phyloP scores from a whole-genome alignment of 2,888 invertebrate genomes.

The Drosophila nigritarsus region DNA sequence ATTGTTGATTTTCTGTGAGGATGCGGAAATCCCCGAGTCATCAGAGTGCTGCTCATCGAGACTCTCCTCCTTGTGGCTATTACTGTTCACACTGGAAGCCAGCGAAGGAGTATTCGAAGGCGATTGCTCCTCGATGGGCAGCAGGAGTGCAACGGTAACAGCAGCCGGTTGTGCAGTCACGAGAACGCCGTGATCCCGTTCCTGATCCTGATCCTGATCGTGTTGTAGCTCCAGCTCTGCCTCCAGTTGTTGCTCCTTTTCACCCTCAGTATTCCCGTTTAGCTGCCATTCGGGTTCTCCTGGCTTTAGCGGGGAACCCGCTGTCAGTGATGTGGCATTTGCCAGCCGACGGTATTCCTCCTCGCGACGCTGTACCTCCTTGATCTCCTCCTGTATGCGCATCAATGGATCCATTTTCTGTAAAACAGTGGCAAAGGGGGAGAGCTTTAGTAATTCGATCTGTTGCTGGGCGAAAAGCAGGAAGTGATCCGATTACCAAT shows the following conservation, averaged over 20 bases:
- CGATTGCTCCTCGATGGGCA: slow-evolving; percentile 76
- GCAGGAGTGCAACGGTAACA: slow-evolving; percentile 45
- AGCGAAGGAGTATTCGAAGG: slow-evolving; percentile 74
- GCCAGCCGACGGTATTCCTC: slow-evolving; percentile 89
- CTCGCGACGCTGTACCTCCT: slow-evolving; percentile 93
- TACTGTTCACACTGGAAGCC: slow-evolving; percentile 81
- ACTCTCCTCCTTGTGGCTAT: slow-evolving; percentile 78
- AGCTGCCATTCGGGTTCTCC: slow-evolving; percentile 38
- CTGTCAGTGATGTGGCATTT: slow-evolving; percentile 64
- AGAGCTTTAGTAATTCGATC: slow-evolving; percentile 19
- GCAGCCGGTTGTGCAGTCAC: slow-evolving; percentile 66
- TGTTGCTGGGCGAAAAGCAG: slow-evolving; percentile 20
- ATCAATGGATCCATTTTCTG: slow-evolving; percentile 90
- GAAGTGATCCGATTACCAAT: slow-evolving; percentile 53
- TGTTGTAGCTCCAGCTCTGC: slow-evolving; percentile 1
- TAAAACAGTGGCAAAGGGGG: slow-evolving; percentile 84
- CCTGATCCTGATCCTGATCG: slow-evolving; percentile 1
- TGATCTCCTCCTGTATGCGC: slow-evolving; percentile 95
- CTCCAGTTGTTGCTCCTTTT: slow-evolving; percentile 35
- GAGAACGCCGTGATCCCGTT: slow-evolving; percentile 47
- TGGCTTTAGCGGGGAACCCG: slow-evolving; percentile 35
- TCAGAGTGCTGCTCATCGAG: slow-evolving; percentile 84
- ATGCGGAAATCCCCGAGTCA: slow-evolving; percentile 85
- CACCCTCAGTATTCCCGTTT: slow-evolving; percentile 1
- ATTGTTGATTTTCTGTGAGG: slow-evolving; percentile 82